Conservation (phyloP, 2,797 vertebrate genomes). For the Furcifer pardalis region DNA sequence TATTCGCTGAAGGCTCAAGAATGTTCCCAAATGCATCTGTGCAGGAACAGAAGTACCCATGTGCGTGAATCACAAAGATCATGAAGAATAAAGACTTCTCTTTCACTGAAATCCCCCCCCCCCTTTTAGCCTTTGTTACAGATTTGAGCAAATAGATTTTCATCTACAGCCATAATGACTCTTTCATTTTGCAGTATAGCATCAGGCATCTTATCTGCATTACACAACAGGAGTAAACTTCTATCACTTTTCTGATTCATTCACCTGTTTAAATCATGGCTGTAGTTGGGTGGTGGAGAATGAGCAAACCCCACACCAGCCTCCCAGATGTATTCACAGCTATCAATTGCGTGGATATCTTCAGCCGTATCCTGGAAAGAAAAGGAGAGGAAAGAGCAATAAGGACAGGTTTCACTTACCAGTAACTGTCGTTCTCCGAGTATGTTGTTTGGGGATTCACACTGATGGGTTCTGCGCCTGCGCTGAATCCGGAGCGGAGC, state of each 20-base stretch:
- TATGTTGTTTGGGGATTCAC: too few relatives aligned
- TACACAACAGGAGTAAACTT: not conserved
- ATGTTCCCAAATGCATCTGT: too few relatives aligned
- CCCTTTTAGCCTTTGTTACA: not conserved
- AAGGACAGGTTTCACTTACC: too few relatives aligned
- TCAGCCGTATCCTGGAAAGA: slow-evolving; percentile 87
- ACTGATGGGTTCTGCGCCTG: too few relatives aligned
- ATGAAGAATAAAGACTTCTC: not conserved
- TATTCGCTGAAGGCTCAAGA: too few relatives aligned
- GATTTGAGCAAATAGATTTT: not conserved
- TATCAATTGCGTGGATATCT: slow-evolving; percentile 96
- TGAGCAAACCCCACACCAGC: slow-evolving; percentile 98
- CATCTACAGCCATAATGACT: not conserved
- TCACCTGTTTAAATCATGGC: slow-evolving; percentile 96
- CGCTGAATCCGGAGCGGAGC: too few relatives aligned
- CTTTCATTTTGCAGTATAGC: not conserved
- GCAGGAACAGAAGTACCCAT: too few relatives aligned
- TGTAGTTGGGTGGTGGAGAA: slow-evolving; percentile 93
- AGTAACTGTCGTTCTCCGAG: too few relatives aligned
- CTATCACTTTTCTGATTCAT: slow-evolving; percentile 40
- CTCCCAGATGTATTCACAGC: slow-evolving; percentile 99
- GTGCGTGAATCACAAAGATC: too few relatives aligned
- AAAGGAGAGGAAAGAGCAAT: slow-evolving; percentile 9
- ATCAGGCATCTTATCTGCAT: not conserved
- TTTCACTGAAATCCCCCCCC: not conserved